Evolutionary conservation across 2,113 vertebrate species (phyloP).

Genomic region (Bubalus kerabau): DNA sequence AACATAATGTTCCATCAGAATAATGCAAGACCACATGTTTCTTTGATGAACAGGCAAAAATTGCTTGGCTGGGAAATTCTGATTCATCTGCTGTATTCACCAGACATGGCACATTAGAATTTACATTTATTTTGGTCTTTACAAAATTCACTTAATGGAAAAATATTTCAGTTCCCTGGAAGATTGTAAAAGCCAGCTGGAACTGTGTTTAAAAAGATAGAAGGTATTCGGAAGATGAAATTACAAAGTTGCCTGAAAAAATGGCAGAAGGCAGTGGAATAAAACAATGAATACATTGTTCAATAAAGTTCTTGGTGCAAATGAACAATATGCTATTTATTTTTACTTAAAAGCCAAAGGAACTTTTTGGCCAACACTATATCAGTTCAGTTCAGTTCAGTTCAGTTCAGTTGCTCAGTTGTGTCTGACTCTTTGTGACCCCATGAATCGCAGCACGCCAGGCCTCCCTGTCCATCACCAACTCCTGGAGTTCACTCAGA

Average conservation of each 20-base stretch:
- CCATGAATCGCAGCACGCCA: rapidly evolving
- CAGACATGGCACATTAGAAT: neutral
- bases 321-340: neutral
- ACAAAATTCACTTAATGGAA: neutral
- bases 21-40: neutral
- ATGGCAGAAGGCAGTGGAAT: neutral
- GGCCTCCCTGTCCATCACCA: no score
- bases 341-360: neutral
- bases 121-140: neutral
- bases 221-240: neutral
- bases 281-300: neutral
- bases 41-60: neutral
- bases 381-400: no score
- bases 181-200: neutral
- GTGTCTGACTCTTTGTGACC: rapidly evolving
- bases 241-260: neutral
- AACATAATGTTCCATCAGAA: neutral
- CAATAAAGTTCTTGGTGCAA: neutral
- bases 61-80: neutral
- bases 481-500: rapidly evolving
- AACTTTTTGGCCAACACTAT: neutral
- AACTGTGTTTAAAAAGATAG: neutral
- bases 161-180: neutral
- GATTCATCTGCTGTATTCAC: neutral
- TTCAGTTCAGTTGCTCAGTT: no score